Base-by-base conservation (phyloP, 2,888 invertebrate species). In the Drosophila prostipennis region DNA sequence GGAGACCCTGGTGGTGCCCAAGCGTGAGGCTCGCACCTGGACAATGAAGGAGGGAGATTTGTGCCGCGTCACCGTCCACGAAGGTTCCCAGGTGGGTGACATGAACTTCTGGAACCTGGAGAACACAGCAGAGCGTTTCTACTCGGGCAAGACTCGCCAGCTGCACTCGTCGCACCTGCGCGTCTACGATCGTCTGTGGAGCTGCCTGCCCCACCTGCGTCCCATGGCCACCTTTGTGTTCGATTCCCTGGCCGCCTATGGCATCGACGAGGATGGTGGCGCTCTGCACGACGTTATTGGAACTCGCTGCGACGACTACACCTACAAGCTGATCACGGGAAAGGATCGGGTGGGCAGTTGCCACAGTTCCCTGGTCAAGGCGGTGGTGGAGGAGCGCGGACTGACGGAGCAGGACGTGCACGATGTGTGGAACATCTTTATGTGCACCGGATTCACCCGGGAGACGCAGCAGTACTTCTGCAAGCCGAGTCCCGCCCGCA, bases 381-480 rank as follows among this genome's bases (percentile, higher is more conserved):
- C 93, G 0, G 86, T 92, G 2, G 74, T 78, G 1, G 79, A 90
- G 63, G 91, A 91, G 45, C 89, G 90, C 6, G 92, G 91, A 10
- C 77, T 93, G 57, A 78, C 72, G 3, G 93, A 93, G 69, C 89
- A 90, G 23, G 93, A 93, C 80, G 93, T 93, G 0, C 93, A 93
- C 72, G 93, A 93, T 83, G 93, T 93, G 2, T 92, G 93, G 92
- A 93, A 93, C 76, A 92, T 93, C 46, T 93, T 93, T 52, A 93
- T 93, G 92, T 92, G 92, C 60, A 93, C 93, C 0, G 93, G 93
- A 2, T 91, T 93, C 59, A 92, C 92, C 3, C 88, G 91, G 90
- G 91, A 92, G 52, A 92, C 93, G 10, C 90, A 92, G 34, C 92
- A 93, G 76, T 93, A 93, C 74, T 93, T 93, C 71, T 92, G 92